Conservation (phyloP, 35 echinoderm and acorn worm species). For the Ophiothrix spiculata region DNA sequence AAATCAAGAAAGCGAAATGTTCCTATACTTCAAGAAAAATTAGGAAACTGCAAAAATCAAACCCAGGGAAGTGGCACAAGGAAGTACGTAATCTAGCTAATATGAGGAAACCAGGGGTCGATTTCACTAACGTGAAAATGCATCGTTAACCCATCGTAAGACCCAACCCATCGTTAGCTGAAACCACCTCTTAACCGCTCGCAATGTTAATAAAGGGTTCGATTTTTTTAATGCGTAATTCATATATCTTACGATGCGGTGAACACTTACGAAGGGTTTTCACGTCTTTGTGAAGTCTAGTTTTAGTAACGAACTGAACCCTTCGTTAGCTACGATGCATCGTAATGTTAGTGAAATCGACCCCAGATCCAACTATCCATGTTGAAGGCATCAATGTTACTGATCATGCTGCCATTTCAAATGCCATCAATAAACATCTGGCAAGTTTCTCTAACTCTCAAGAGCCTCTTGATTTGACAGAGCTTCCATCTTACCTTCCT, state of each 20-base stretch:
- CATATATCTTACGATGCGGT: too few relatives aligned
- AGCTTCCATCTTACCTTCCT: neutral
- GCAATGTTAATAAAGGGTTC: too few relatives aligned
- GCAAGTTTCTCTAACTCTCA: neutral
- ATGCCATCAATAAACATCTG: conserved; percentile 11
- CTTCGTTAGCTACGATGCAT: too few relatives aligned
- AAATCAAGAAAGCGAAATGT: conserved; percentile 17
- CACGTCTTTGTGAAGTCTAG: too few relatives aligned
- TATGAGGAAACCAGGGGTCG: conserved; percentile 17
- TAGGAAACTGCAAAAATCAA: conserved; percentile 21
- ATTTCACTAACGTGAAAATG: too few relatives aligned
- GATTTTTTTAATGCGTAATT: too few relatives aligned
- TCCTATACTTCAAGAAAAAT: conserved; percentile 27
- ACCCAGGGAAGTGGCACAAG: conserved; percentile 36
- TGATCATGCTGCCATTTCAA: neutral
- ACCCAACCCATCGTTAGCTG: too few relatives aligned
- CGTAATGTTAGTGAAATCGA: too few relatives aligned
- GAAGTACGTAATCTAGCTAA: conserved; percentile 18
- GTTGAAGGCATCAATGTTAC: neutral
- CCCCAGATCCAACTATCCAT: neutral
- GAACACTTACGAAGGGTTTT: too few relatives aligned
- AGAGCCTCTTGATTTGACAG: neutral
- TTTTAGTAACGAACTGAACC: too few relatives aligned
- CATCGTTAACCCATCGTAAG: too few relatives aligned
- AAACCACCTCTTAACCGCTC: too few relatives aligned